Base-by-base conservation (phyloP, 1,140 invertebrate genomes). In the Eumeta japonica region DNA sequence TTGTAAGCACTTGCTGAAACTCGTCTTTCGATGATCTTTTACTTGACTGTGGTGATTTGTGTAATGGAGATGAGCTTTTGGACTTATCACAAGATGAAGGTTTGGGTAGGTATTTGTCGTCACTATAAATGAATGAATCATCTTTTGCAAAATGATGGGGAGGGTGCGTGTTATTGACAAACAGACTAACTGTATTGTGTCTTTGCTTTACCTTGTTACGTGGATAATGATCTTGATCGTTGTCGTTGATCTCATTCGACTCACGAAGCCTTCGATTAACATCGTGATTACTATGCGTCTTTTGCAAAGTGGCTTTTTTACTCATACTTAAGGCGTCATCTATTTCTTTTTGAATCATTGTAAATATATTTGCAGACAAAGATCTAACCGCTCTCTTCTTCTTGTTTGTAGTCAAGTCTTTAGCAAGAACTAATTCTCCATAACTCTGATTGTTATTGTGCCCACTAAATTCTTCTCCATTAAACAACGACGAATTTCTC, bases 351-450 rank as follows among this genome's bases (percentile, higher is more conserved):
- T 82, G 78, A 38, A 89, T 83, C 35, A 89, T 71, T 46, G 82
- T 83, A 31, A 85, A 86, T 34, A 91, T 83, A 55, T 91, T 90
- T 0, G 88, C 88, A 0, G 89, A 90, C 12, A 90, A 62, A 1
- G 88, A 90, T 35, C 88, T 76, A 3, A 88, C 83, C 3, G 88
- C 87, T 39, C 87, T 77, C 45, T 87, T 87, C 62, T 89, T 90
- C 55, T 81, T 83, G 42, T 50, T 70, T 18, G 57, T 52, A 28
- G 55, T 34, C 5, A 62, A 58, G 24, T 74, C 63, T 50, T 67
- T 71, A 38, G 41, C 62, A 24, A 61, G 53, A 50, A 74, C 50
- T 63, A 57, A 54, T 58, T 79, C 50, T 56, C 60, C 50, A 12
- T 67, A 63, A 29, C 41, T 56, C 27, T 56, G 56, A 38, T 74